phyloP scores from a whole-genome alignment of 2,888 invertebrate species.

The Panzeria rudis region DNA sequence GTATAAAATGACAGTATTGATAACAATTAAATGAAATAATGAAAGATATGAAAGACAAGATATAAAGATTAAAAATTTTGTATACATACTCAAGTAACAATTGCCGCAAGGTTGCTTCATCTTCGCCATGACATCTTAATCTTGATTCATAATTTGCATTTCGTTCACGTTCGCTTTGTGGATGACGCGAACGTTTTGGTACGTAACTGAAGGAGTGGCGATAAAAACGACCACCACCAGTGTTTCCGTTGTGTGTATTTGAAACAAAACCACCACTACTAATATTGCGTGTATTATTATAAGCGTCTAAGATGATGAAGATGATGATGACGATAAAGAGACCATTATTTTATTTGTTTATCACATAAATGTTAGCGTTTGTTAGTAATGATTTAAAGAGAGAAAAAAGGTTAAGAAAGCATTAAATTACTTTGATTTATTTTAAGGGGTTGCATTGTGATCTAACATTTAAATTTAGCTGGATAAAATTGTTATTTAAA shows the following conservation, averaged over 20 bases:
- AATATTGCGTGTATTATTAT: constrained; percentile 79
- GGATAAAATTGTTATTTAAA: not conserved
- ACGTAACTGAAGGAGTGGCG: constrained; percentile 84
- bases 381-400: not conserved
- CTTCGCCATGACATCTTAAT: constrained; percentile 86
- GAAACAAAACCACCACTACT: constrained; percentile 81
- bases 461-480: no score
- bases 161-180: constrained; percentile 81
- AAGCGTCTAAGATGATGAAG: constrained; percentile 53
- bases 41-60: constrained; percentile 10
- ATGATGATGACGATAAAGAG: not conserved
- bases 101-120: constrained; percentile 97
- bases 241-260: constrained; percentile 80
- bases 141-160: constrained; percentile 82
- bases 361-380: not conserved
- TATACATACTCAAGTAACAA: constrained; percentile 94
- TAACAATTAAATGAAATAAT: constrained; percentile 18
- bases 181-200: constrained; percentile 83
- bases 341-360: not conserved
- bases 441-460: not conserved
- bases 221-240: constrained; percentile 79
- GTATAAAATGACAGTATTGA: not conserved
- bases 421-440: not conserved
- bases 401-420: not conserved
- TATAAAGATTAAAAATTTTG: constrained; percentile 22